Evolutionary conservation across 2,888 invertebrate species (phyloP), one percentile per base, ranked within the genome.

Genomic region (Dasysyrphus tricinctus): DNA sequence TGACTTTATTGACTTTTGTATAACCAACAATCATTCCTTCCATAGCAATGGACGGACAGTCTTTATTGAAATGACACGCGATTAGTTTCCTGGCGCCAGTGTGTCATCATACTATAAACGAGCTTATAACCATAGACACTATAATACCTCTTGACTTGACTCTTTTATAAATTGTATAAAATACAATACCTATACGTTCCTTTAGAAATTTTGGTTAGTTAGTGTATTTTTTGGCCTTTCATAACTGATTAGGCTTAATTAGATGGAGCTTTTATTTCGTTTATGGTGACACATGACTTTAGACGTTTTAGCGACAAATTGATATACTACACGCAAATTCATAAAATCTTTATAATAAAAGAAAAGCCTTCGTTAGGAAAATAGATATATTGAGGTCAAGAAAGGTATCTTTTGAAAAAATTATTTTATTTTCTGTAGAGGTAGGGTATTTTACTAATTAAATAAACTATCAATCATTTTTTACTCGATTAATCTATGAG

Each of bases 31-130:
- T 11, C 16, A 8, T 57, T 57, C 11, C 34, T 37, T 57, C 7
- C 14, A 54, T 54, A 14, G 5, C 3, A 32, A 32, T 54, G 9
- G 12, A 11, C 8, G 0, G 12, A 11, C 8, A 0, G 8, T 49
- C 1, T 16, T 47, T 12, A 61, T 39, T 61, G 7, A 5, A 42
- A 61, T 42, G 61, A 42, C 61, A 61, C 61, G 61, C 61, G 61
- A 61, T 61, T 42, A 61, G 61, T 42, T 61, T 61, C 61, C 61
- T 61, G 61, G 61, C 61, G 61, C 29, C 24, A 29, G 14, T 24
- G 39, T 61, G 61, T 39, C 61, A 24, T 24, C 1, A 61, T 54
- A 61, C 39, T 61, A n/a, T n/a, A 42, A 24, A 61, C 39, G 4
- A 42, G 14, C 37, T 39, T 59, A 39, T 8, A 61, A 24, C 39